Base-by-base conservation (phyloP, 2,797 vertebrate species). In the Melanotaenia pygmaea region DNA sequence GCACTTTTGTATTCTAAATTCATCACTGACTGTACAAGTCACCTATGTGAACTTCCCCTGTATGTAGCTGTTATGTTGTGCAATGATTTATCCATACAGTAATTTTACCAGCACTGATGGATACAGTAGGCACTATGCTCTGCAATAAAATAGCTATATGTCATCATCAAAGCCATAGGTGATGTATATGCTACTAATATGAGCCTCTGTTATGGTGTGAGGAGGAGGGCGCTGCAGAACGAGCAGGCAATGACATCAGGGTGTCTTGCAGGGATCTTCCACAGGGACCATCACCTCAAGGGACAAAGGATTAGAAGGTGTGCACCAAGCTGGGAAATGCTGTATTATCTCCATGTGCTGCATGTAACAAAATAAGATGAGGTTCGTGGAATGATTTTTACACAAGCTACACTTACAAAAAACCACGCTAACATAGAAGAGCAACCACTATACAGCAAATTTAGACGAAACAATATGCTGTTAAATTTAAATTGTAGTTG, bases 1-100 rank as follows among this genome's bases (percentile, higher is more conserved):
- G 16, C 54, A 77, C 80, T 82, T 80, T 83, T 79, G 75, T 84
- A 80, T 84, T 72, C 70, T 80, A 83, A 82, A 87, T 77, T 88
- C 83, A 72, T 70, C 71, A 70, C 79, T 73, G 61, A 63, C 47
- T 73, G 79, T 34, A 79, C 59, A 81, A 47, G 63, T 87, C 77
- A 76, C 72, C 67, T 67, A 40, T 80, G 58, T 74, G 79, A 72
- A 64, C 77, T 69, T 78, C 40, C 59, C 70, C 74, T 43, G 43
- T 22, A 56, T 77, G 79, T 84, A 69, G 45, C 18, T 47, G 45
- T 45, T 32, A 43, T 59, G 59, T 69, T 70, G 72, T 61, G 62
- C 34, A 24, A 50, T 62, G 64, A 59, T 81, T 77, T 59, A 79
- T 69, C 67, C 70, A 77, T 74, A 66, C 75, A 67, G 32, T 72